phyloP scores from a whole-genome alignment of 2,888 invertebrate genomes.

The Campaea margaritaria region DNA sequence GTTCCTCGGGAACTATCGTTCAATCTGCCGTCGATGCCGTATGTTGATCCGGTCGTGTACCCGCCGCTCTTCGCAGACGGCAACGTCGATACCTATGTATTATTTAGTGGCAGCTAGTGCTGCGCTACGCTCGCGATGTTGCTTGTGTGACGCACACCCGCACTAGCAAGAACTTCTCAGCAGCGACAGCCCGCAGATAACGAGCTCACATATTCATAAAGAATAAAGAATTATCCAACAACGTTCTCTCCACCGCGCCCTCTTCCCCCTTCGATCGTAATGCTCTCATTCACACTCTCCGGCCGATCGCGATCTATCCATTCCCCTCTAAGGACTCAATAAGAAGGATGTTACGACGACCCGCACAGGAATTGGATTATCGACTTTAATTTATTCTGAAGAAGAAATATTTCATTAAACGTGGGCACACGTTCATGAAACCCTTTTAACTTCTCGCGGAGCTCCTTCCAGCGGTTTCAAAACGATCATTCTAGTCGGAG shows the following conservation, averaged over 20 bases:
- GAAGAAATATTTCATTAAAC: conserved; percentile 84
- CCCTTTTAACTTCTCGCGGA: conserved; percentile 73
- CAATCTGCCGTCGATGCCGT: conserved; percentile 85
- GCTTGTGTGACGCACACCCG: conserved; percentile 57
- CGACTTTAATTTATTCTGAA: conserved; percentile 83
- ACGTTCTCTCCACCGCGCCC: conserved; percentile 66
- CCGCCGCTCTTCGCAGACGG: conserved; percentile 81
- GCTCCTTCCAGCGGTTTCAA: conserved; percentile 69
- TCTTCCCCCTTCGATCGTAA: conserved; percentile 69
- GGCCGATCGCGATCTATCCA: conserved; percentile 81
- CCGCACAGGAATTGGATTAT: conserved; percentile 74
- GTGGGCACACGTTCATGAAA: conserved; percentile 72
- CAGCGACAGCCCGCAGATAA: conserved; percentile 78
- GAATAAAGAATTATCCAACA: conserved; percentile 83
- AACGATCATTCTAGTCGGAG: conserved; percentile 76
- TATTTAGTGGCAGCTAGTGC: conserved; percentile 80
- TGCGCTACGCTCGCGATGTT: conserved; percentile 51
- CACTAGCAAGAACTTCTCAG: conserved; percentile 63
- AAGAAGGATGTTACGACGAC: conserved; percentile 68
- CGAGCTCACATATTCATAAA: conserved; percentile 86
- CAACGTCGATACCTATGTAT: conserved; percentile 83
- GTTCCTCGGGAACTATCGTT: conserved; percentile 86
- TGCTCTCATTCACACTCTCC: conserved; percentile 84
- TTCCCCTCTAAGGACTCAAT: conserved; percentile 75
- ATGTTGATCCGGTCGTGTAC: conserved; percentile 85